Evolutionary conservation across 2,797 vertebrate genomes (phyloP).

Genomic region (Dendrocincla tyrannina): DNA sequence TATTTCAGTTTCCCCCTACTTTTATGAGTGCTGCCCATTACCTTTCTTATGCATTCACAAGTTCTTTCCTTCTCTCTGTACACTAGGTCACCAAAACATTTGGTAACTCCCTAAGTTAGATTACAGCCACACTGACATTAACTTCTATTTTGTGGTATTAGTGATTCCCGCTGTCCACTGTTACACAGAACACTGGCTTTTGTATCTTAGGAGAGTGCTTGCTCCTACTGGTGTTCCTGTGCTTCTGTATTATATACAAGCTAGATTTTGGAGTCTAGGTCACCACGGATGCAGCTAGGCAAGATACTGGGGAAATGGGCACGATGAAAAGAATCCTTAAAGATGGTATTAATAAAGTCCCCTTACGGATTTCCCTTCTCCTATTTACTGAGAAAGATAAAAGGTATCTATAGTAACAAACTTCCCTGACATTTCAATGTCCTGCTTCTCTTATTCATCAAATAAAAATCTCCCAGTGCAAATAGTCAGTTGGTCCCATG

Average conservation of each 20-base stretch:
- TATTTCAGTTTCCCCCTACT: not conserved
- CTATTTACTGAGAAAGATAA: not conserved
- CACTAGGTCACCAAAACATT: not conserved
- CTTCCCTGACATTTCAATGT: not conserved
- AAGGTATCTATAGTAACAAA: not conserved
- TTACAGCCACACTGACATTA: not conserved
- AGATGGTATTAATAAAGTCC: not conserved
- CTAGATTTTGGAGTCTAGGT: not conserved
- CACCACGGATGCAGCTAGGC: not conserved
- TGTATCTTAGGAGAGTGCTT: not conserved
- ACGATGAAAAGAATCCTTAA: not conserved
- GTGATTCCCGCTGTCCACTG: not conserved
- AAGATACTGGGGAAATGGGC: not conserved
- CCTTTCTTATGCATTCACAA: accelerated
- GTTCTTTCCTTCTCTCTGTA: not conserved
- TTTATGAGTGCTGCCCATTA: not conserved
- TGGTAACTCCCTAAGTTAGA: not conserved
- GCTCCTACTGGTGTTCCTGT: not conserved
- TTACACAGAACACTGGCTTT: not conserved
- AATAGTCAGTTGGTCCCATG: not conserved
- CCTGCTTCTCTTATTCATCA: not conserved
- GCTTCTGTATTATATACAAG: not conserved
- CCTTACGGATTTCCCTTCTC: not conserved
- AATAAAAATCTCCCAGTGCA: not conserved
- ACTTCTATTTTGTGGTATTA: not conserved